Evolutionary conservation across 2,888 invertebrate genomes (phyloP), one percentile per base, ranked within the genome.

Genomic region (Rhingia campestris): DNA sequence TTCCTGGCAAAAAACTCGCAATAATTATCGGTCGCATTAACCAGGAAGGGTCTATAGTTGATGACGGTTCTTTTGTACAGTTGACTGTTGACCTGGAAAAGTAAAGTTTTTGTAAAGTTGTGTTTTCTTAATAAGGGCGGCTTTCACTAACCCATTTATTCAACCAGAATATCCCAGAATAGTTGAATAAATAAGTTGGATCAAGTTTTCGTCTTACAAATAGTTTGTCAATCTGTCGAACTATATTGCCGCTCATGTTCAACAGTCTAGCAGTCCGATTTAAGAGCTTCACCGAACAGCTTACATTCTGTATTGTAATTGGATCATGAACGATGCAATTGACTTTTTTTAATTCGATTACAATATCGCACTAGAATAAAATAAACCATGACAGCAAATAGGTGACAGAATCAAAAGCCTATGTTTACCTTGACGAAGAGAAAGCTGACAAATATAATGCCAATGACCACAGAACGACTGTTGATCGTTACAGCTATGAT

Each of bases 1-100:
- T 80, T 77, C 10, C 72, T 73, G 4, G 39, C 41, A 51, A 73
- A 67, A 32, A 12, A 49, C 1, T 61, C 53, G 41, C 80, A 80
- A 39, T 64, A 80, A 30, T 73, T 49, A 7, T 67, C 59, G 0
- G 61, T 74, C 0, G 59, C 6, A 37, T 67, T 73, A 10, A 66
- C 22, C 0, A 80, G 45, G 33, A 61, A 66, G 0, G 80, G 49
- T 12, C 33, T 45, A 33, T 39, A 76, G 4, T 4, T 30, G 4
- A 30, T 41, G 9, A 12, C 45, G 1, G 58, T 39, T 47, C 43
- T 69, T 33, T 56, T 64, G n/a, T 45, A 56, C 4, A 74, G 6
- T 2, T 64, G 64, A 3, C 41, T 6, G 14, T 37, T 22, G 22
- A 51, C 4, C 22, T 51, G n/a, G 4, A 32, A 54, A 3, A 3